A percentile compares a stretch with the other conserved stretches of the same genome.
Evolutionary conservation across 2,797 vertebrate species (phyloP).

Genomic region (Sebastiscus albofasciatus): DNA sequence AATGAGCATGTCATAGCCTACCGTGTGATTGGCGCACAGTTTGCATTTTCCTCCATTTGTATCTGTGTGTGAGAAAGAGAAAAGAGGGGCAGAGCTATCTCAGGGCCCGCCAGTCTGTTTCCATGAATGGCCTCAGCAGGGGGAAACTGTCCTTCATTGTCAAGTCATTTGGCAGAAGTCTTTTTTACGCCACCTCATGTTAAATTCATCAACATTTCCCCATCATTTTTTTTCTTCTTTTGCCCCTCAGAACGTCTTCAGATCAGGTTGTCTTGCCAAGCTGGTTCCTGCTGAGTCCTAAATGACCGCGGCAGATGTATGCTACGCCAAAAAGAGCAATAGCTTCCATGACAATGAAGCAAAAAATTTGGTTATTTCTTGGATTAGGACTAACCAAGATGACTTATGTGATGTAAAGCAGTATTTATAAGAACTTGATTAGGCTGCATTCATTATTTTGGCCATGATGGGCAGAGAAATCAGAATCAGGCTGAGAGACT

Average conservation of each 20-base stretch:
- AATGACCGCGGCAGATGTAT: slow-evolving; percentile 77
- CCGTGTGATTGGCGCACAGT: slow-evolving; percentile 51
- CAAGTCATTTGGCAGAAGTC: slow-evolving; percentile 79
- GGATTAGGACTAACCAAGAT: slow-evolving; percentile 44
- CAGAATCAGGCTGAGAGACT: not conserved
- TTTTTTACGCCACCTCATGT: slow-evolving; percentile 74
- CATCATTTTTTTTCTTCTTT: slow-evolving; percentile 47
- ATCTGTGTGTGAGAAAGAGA: slow-evolving; percentile 39
- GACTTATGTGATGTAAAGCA: slow-evolving; percentile 46
- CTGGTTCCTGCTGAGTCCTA: slow-evolving; percentile 69
- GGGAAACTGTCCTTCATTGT: slow-evolving; percentile 75
- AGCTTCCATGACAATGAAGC: slow-evolving; percentile 21
- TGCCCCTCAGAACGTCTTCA: slow-evolving; percentile 64
- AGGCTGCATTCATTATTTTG: not conserved
- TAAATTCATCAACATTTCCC: slow-evolving; percentile 83
- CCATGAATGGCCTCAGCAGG: slow-evolving; percentile 70
- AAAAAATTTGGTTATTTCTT: slow-evolving; percentile 35
- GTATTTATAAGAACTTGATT: slow-evolving; percentile 7
- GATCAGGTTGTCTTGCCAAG: slow-evolving; percentile 71
- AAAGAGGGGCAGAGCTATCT: slow-evolving; percentile 42
- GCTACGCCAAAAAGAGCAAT: slow-evolving; percentile 39
- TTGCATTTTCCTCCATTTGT: slow-evolving; percentile 48
- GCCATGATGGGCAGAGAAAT: not conserved
- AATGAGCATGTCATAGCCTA: slow-evolving; percentile 41
- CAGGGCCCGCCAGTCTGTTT: slow-evolving; percentile 54